Evolutionary conservation across 2,113 vertebrate genomes (phyloP).

Genomic region (Conger conger): DNA sequence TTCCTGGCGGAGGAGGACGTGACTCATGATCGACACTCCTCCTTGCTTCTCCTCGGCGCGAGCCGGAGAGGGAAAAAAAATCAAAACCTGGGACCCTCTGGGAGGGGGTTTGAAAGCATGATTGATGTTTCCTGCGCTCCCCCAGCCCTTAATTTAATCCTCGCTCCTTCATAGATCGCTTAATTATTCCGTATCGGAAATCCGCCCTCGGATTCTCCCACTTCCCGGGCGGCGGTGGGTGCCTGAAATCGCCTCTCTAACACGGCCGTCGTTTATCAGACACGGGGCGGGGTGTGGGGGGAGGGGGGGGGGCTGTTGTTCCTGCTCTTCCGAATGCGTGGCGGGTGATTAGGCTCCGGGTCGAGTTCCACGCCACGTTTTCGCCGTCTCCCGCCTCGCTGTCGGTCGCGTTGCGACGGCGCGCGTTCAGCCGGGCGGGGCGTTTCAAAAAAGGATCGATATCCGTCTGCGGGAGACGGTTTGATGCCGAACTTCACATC

Average conservation of each 20-base stretch:
- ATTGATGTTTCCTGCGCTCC: conserved; percentile 46
- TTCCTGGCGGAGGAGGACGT: conserved; percentile 36
- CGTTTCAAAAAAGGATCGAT: background rate
- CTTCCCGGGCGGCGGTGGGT: conserved; percentile 17
- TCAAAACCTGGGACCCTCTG: conserved; percentile 39
- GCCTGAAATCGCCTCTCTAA: conserved; percentile 22
- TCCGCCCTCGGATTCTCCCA: background rate
- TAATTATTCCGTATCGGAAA: conserved; percentile 52
- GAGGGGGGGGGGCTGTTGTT: background rate
- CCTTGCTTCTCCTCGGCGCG: background rate
- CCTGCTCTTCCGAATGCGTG: background rate
- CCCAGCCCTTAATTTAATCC: conserved; percentile 45
- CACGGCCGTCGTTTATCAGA: conserved; percentile 17
- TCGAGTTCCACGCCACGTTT: background rate
- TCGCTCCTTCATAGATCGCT: conserved; percentile 42
- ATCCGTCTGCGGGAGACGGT: background rate
- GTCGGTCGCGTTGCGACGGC: background rate
- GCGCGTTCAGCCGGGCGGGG: background rate
- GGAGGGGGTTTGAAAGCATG: conserved; percentile 30
- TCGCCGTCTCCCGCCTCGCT: background rate
- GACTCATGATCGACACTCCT: conserved; percentile 44
- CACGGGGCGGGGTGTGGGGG: background rate
- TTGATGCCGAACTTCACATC: background rate
- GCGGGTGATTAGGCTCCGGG: background rate
- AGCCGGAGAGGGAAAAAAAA: conserved; percentile 38